A percentile compares a stretch with the other conserved stretches of the same genome.
phyloP scores from a whole-genome alignment of 1,140 invertebrate genomes.

The Paraescarpia echinospica region DNA sequence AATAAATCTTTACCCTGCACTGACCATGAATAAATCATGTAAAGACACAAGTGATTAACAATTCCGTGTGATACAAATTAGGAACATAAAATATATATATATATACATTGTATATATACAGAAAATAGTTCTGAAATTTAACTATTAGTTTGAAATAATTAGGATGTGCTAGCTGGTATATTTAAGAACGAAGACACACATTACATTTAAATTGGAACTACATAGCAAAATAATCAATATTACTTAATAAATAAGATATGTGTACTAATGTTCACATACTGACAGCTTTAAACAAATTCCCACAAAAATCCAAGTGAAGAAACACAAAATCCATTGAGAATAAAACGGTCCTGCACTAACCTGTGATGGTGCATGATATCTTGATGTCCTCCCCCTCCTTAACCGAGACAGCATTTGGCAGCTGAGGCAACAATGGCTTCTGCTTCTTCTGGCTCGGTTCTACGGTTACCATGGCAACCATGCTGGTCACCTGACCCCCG shows the following conservation, averaged over 20 bases:
- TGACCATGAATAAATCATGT: too few species aligned
- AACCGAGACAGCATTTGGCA: conserved; percentile 25
- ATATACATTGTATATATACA: too few species aligned
- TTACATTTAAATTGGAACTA: too few species aligned
- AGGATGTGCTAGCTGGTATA: neutral
- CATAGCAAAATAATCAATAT: too few species aligned
- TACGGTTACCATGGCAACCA: conserved; percentile 8
- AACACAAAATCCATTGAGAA: neutral
- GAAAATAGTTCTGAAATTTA: too few species aligned
- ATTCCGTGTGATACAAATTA: neutral
- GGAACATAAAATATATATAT: too few species aligned
- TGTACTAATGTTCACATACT: neutral
- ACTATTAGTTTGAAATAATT: too few species aligned
- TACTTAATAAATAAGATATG: neutral
- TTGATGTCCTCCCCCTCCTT: conserved; percentile 21
- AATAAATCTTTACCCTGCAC: too few species aligned
- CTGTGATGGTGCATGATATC: conserved; percentile 8
- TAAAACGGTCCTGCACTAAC: neutral
- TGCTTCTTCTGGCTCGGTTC: neutral
- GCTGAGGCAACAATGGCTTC: neutral
- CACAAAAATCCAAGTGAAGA: neutral
- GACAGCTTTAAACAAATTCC: neutral
- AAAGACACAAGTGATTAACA: neutral
- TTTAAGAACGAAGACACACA: neutral
- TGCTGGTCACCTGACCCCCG: neutral